These are phyloP conservation scores for Eurytoma californica DNA, from an alignment of 2,888 invertebrate genomes.

Conservation along the genomic window DNA sequence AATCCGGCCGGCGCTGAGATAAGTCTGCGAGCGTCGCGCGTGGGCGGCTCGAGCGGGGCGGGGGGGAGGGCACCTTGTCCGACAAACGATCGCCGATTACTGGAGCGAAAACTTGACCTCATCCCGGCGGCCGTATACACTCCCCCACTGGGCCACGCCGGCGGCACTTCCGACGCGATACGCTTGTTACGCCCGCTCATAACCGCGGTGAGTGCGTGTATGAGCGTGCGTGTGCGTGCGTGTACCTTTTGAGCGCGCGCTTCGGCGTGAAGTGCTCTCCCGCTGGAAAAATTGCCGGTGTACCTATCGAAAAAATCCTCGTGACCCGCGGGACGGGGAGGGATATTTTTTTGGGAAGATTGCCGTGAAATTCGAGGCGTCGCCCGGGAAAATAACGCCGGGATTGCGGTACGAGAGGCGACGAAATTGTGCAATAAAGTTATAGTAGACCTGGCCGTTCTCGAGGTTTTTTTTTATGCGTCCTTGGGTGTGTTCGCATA, in stretches of 20 bases:
- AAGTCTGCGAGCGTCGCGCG: not conserved
- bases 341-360: too few relatives aligned
- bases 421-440: too few relatives aligned
- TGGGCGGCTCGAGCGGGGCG: not conserved
- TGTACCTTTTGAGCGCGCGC: not conserved
- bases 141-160: not conserved
- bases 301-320: too few relatives aligned
- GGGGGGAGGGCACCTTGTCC: constrained; percentile 57
- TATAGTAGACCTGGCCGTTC: too few relatives aligned
- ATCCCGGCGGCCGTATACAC: constrained; percentile 41
- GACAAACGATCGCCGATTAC: constrained; percentile 67
- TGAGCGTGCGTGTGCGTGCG: not conserved
- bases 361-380: too few relatives aligned
- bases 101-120: constrained; percentile 67
- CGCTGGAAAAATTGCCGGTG: too few relatives aligned
- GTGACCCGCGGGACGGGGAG: too few relatives aligned
- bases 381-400: too few relatives aligned
- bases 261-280: too few relatives aligned
- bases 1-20: not conserved
- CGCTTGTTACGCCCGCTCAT: not conserved
- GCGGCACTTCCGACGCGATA: not conserved
- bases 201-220: not conserved
- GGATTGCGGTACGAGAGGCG: too few relatives aligned
- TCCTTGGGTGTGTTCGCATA: too few relatives aligned
- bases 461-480: too few relatives aligned